Conservation (phyloP, 2,888 invertebrate species). For the Mimas tiliae region DNA sequence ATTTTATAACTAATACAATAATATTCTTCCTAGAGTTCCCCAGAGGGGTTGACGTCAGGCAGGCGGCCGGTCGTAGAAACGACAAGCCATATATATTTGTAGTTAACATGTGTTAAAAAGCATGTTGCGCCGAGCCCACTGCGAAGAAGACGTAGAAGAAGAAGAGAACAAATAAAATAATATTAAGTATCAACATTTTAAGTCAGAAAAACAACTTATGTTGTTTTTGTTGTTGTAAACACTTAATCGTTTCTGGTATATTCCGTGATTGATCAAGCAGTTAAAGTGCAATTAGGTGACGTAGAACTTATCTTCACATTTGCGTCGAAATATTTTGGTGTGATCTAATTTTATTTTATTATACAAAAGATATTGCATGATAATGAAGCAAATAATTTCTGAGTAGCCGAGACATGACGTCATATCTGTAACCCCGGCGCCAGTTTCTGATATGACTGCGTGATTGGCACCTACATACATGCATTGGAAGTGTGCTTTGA, state of each 20-base stretch:
- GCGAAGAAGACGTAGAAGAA: no score
- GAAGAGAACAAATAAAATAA: no score
- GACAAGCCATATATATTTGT: no score
- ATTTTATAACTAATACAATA: no score
- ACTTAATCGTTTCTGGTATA: constrained; percentile 22
- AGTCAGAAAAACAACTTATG: neutral
- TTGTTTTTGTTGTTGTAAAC: constrained; percentile 6
- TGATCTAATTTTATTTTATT: constrained; percentile 2
- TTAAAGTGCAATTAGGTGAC: constrained; percentile 25
- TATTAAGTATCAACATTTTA: no score
- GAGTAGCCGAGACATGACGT: constrained; percentile 4
- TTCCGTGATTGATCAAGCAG: constrained; percentile 20
- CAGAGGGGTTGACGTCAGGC: no score
- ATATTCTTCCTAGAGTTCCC: no score
- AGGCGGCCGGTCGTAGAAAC: no score
- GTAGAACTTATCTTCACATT: constrained; percentile 23
- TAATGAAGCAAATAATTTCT: neutral
- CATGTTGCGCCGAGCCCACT: no score
- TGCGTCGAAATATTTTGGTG: constrained; percentile 1
- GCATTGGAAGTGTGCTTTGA: constrained; percentile 25
- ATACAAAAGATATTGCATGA: neutral
- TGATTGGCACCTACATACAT: constrained; percentile 27
- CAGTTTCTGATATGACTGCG: constrained; percentile 23
- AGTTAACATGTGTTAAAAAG: no score
- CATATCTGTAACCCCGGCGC: constrained; percentile 27